Evolutionary conservation across 2,888 invertebrate genomes (phyloP).

Genomic region (Rugalucina vietnamica): DNA sequence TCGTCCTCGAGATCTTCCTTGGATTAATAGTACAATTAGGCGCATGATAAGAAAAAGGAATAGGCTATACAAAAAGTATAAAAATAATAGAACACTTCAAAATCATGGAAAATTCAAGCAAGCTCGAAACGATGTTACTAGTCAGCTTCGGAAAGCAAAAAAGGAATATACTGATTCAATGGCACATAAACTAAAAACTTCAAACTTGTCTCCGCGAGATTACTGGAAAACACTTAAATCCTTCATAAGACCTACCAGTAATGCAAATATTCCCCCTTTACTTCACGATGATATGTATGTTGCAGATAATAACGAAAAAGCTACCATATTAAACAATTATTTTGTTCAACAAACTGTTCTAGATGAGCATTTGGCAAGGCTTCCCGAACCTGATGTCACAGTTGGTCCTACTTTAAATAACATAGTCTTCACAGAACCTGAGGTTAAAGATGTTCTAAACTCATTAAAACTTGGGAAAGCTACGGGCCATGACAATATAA

Average conservation of each 20-base stretch:
- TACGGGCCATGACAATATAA: too few species aligned
- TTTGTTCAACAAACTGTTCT: too few species aligned
- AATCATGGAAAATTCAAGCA: neutral
- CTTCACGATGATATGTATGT: too few species aligned
- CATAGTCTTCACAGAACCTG: too few species aligned
- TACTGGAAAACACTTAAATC: constrained; percentile 1
- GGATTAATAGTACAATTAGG: neutral
- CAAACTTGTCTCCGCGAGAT: neutral
- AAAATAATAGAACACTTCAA: neutral
- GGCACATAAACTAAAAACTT: neutral
- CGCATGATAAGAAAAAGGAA: neutral
- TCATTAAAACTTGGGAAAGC: too few species aligned
- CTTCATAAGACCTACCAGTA: neutral
- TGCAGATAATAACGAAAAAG: too few species aligned
- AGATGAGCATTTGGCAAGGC: too few species aligned
- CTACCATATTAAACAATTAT: too few species aligned
- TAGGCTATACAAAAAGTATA: constrained; percentile 2
- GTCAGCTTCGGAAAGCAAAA: neutral
- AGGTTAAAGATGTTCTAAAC: too few species aligned
- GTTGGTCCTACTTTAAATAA: too few species aligned
- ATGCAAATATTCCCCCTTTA: neutral
- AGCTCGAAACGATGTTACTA: neutral
- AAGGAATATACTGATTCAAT: neutral
- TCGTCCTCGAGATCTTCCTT: neutral
- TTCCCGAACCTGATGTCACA: too few species aligned